Evolutionary conservation across 2,797 vertebrate genomes (phyloP).

Genomic region (Hydrophis major): DNA sequence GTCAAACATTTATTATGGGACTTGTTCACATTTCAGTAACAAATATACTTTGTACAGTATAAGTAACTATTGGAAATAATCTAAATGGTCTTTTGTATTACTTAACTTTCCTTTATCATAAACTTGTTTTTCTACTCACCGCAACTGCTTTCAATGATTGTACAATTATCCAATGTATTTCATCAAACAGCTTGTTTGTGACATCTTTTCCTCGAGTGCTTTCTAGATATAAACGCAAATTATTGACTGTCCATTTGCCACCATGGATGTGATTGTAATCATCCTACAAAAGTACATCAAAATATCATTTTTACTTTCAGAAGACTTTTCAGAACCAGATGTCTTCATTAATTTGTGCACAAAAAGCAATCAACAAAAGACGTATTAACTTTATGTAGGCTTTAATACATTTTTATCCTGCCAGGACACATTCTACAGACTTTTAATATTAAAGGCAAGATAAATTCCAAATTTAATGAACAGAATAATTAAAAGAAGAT

Average conservation of each 20-base stretch:
- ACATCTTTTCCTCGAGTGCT: slow-evolving; percentile 95
- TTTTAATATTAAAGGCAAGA: background rate
- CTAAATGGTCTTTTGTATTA: background rate
- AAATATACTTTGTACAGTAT: background rate
- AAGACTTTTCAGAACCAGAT: background rate
- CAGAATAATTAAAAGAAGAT: background rate
- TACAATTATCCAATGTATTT: slow-evolving; percentile 98
- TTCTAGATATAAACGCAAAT: slow-evolving; percentile 92
- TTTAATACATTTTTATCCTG: background rate
- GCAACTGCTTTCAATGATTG: slow-evolving; percentile 96
- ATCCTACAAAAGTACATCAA: slow-evolving; percentile 74
- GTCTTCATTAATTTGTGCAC: background rate
- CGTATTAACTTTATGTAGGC: background rate
- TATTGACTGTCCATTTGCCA: slow-evolving; percentile 97
- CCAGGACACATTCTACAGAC: background rate
- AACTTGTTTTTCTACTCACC: slow-evolving; percentile 72
- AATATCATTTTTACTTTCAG: background rate
- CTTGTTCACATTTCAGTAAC: background rate
- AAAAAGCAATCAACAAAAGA: background rate
- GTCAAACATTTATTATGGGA: background rate
- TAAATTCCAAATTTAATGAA: background rate
- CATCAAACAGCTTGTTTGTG: slow-evolving; percentile 91
- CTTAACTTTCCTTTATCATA: background rate
- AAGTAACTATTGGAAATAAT: background rate
- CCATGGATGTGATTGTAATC: slow-evolving; percentile 98